Conservation (phyloP, 2,113 vertebrate species). For the Heterotis niloticus region DNA sequence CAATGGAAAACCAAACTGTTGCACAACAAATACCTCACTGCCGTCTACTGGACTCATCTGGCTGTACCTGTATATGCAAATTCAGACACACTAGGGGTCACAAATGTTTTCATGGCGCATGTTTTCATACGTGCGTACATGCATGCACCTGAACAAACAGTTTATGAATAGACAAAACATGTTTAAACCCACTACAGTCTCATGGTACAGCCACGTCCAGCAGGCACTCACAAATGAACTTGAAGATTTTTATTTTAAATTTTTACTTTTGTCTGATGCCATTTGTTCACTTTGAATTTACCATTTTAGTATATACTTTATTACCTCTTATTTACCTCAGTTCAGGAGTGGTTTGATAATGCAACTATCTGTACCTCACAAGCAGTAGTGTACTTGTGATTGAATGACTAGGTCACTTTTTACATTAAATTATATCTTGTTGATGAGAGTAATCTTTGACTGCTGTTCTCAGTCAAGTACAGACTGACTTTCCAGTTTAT, state of each 20-base stretch:
- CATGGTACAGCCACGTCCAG: slow-evolving; percentile 33
- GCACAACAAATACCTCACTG: slow-evolving; percentile 42
- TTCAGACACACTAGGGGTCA: slow-evolving; percentile 22
- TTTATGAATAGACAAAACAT: slow-evolving; percentile 24
- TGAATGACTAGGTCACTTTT: slow-evolving; percentile 3
- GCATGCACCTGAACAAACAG: slow-evolving; percentile 18
- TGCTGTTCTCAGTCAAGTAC: neutral
- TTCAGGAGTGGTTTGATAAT: slow-evolving; percentile 17
- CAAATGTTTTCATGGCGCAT: slow-evolving; percentile 18
- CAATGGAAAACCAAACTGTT: slow-evolving; percentile 25
- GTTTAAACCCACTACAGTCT: slow-evolving; percentile 34
- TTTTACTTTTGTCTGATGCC: slow-evolving; percentile 2
- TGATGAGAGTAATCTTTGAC: slow-evolving; percentile 1
- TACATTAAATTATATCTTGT: slow-evolving; percentile 5
- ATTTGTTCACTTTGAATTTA: slow-evolving; percentile 15
- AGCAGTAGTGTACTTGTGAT: slow-evolving; percentile 23
- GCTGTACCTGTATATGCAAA: slow-evolving; percentile 12
- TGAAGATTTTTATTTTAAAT: slow-evolving; percentile 25
- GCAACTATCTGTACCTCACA: slow-evolving; percentile 24
- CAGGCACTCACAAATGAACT: slow-evolving; percentile 18
- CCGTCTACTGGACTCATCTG: slow-evolving; percentile 23
- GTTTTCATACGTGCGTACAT: slow-evolving; percentile 26
- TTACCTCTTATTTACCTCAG: slow-evolving; percentile 24
- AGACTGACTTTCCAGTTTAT: neutral
- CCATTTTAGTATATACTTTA: slow-evolving; percentile 14